phyloP scores from a whole-genome alignment of 1,140 invertebrate genomes.

The Ooceraea biroi region DNA sequence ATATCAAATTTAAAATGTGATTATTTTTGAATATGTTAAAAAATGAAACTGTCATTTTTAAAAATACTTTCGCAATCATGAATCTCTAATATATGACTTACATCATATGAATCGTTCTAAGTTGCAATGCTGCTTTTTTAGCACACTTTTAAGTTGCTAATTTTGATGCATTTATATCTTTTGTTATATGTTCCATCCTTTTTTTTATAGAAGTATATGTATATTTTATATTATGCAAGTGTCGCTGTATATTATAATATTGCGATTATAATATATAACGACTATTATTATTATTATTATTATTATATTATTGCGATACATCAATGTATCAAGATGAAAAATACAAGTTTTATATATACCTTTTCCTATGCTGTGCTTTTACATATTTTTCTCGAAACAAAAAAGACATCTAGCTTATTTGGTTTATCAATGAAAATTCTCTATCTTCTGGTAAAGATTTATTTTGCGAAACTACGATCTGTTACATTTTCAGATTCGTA shows the following conservation, averaged over 20 bases:
- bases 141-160: conserved; percentile 10
- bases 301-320: conserved; percentile 26
- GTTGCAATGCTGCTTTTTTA: not conserved
- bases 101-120: not conserved
- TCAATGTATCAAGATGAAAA: not conserved
- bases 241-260: conserved; percentile 27
- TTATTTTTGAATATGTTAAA: not conserved
- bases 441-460: not conserved
- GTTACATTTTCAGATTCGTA: not conserved
- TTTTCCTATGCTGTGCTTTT: not conserved
- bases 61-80: not conserved
- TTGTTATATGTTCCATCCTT: conserved; percentile 5
- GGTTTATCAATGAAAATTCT: not conserved
- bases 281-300: too few relatives aligned
- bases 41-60: not conserved
- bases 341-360: conserved; percentile 45
- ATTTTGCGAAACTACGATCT: not conserved
- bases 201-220: conserved; percentile 16
- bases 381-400: not conserved
- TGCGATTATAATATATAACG: too few relatives aligned
- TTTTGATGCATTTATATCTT: not conserved
- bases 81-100: conserved; percentile 9
- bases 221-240: conserved; percentile 30
- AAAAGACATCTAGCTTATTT: not conserved
- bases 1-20: conserved; percentile 13